A percentile compares a stretch with the other conserved stretches of the same genome.
Evolutionary conservation across 2,888 invertebrate species (phyloP).

Genomic region (Brenthis hecate): DNA sequence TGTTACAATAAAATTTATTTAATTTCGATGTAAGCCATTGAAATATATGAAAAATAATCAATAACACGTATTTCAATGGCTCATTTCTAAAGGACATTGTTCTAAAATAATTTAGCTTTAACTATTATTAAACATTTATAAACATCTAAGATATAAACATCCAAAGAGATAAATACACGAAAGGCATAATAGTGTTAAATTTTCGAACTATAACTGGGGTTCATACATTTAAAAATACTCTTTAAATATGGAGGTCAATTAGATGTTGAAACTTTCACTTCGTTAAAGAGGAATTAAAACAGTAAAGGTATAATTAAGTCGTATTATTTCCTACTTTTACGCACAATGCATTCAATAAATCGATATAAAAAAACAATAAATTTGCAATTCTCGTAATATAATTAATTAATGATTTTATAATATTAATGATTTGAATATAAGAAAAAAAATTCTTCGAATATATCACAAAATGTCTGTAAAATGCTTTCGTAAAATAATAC

Average conservation of each 20-base stretch:
- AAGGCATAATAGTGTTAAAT: not conserved
- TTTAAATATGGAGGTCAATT: not conserved
- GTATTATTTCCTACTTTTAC: not conserved
- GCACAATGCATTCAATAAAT: not conserved
- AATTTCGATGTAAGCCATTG: not conserved
- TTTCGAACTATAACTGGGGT: constrained; percentile 1
- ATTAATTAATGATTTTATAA: not conserved
- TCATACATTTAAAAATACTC: not conserved
- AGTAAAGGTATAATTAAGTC: not conserved
- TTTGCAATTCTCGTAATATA: not conserved
- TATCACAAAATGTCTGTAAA: constrained; percentile 63
- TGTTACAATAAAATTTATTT: not conserved
- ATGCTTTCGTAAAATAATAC: constrained; percentile 63
- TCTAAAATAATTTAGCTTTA: constrained; percentile 1
- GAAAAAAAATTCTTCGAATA: constrained; percentile 29
- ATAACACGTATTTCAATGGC: not conserved
- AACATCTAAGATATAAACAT: not conserved
- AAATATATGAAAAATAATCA: constrained; percentile 1
- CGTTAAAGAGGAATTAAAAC: not conserved
- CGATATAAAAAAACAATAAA: not conserved
- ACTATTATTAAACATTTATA: constrained; percentile 2
- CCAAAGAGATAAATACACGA: not conserved
- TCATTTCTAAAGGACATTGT: not conserved
- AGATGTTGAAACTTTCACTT: not conserved
- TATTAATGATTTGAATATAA: constrained; percentile 27